Base-by-base conservation (phyloP, 23 tunicate species). In the Trididemnum clinides region DNA sequence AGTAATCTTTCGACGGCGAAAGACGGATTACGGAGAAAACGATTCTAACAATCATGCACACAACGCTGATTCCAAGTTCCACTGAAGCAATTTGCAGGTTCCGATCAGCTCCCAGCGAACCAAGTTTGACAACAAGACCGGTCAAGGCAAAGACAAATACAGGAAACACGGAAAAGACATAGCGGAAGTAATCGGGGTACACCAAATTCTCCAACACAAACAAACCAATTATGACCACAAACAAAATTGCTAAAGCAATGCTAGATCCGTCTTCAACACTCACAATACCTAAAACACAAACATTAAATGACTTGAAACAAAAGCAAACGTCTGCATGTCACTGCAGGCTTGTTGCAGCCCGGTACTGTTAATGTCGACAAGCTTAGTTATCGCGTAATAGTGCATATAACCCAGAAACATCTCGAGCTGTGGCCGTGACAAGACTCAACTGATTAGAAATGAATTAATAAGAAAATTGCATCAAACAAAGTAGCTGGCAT, bases 151-250 rank as follows among this genome's bases (percentile, higher is more conserved):
- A 51, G 0, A 83, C 71, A 39, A 70, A 83, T 2, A 83, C 87
- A 19, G 87, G 87, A 29, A 35, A 83, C 66, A 83, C 51, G 7
- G 57, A 70, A 49, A 83, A 69, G 30, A 71, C 66, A 57, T 83
- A 83, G 18, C 80, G 80, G 70, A 66, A 83, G 34, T 83, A 83
- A 20, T 34, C 29, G 22, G 44, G 33, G 39, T 38, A 83, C 20
- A 15, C 22, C 4, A 38, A 50, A 32, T 69, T 83, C 71, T 83
- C 87, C 64, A 28, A 1, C 29, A 70, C 32, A 44, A 83, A 83
- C 66, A 39, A 44, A 7, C 33, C 71, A 23, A 83, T 34, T 30
- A 83, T 71, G 27, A 83, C 30, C 25, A 51, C 63, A 28, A 83
- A 66, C 6, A 83, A 19, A 5, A 69, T 1, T 0, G 49, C 65